phyloP scores from a whole-genome alignment of 2,797 vertebrate species.

The Pterois miles region DNA sequence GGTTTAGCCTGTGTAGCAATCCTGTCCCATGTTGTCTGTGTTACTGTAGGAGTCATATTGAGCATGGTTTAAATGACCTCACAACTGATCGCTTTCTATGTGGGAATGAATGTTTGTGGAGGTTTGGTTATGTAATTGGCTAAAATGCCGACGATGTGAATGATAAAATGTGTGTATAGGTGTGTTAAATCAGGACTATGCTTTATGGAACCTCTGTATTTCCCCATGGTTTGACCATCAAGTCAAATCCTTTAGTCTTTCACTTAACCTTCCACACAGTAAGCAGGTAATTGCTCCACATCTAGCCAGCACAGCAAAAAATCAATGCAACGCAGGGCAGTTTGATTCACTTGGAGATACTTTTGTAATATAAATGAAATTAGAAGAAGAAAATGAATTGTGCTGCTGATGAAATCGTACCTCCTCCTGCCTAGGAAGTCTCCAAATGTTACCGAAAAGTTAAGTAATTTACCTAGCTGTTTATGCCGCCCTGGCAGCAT shows the following conservation, averaged over 20 bases:
- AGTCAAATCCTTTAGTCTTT: conserved; percentile 5
- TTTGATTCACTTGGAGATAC: conserved; percentile 14
- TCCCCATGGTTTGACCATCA: conserved; percentile 13
- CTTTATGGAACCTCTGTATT: conserved; percentile 10
- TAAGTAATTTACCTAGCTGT: conserved; percentile 71
- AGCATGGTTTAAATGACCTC: conserved; percentile 27
- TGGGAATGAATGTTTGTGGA: not conserved
- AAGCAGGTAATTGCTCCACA: conserved; percentile 25
- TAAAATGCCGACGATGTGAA: not conserved
- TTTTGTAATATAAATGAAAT: conserved; percentile 24
- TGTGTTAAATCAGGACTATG: conserved; percentile 28
- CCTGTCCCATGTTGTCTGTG: conserved; percentile 19
- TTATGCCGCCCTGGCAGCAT: conserved; percentile 54
- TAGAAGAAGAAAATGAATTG: conserved; percentile 40
- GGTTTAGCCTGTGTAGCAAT: conserved; percentile 14
- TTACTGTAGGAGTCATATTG: conserved; percentile 25
- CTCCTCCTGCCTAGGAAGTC: conserved; percentile 44
- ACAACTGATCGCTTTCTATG: not conserved
- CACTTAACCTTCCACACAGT: conserved; percentile 10
- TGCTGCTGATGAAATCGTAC: conserved; percentile 32
- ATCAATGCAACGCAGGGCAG: conserved; percentile 18
- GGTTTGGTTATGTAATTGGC: not conserved
- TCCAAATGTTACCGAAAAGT: conserved; percentile 59
- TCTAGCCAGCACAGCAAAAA: conserved; percentile 22
- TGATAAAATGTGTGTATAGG: not conserved